These are phyloP conservation scores for Cremastinae sp. DNA, from an alignment of 2,888 invertebrate species.

Conservation along the genomic window DNA sequence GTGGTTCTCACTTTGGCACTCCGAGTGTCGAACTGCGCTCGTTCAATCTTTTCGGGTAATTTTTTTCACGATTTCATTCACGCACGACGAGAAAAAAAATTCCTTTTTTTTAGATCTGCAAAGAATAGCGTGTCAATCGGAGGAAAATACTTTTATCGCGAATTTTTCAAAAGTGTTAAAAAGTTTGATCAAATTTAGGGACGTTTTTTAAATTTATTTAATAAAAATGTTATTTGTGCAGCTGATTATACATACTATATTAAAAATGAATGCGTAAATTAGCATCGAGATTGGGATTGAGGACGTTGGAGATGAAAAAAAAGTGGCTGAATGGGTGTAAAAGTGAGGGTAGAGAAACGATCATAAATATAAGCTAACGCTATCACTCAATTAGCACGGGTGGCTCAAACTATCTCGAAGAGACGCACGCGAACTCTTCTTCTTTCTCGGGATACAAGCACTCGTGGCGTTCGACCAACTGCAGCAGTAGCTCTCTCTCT, in stretches of 20 bases:
- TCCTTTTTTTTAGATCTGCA: not conserved
- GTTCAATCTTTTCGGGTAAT: conserved; percentile 36
- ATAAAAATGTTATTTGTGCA: too few relatives aligned
- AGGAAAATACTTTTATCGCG: too few relatives aligned
- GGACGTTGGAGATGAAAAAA: conserved; percentile 22
- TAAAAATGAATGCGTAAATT: conserved; percentile 18
- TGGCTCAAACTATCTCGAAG: conserved; percentile 70
- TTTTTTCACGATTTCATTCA: not conserved
- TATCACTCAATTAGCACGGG: conserved; percentile 75
- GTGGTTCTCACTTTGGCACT: conserved; percentile 65
- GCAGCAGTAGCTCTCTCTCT: conserved; percentile 27
- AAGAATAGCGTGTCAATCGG: too few relatives aligned
- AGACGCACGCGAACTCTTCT: conserved; percentile 67
- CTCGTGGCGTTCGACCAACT: conserved; percentile 49
- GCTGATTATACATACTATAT: too few relatives aligned
- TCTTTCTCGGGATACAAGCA: conserved; percentile 22
- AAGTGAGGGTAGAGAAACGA: conserved; percentile 60
- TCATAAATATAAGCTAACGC: conserved; percentile 68
- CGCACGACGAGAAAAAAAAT: not conserved
- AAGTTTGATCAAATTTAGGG: too few relatives aligned
- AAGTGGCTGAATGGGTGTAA: conserved; percentile 49
- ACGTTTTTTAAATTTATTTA: too few relatives aligned
- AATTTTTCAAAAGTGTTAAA: too few relatives aligned
- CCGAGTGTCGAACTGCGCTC: conserved; percentile 60
- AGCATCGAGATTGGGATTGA: conserved; percentile 23